Base-by-base conservation (phyloP, 1,140 invertebrate species). In the Zaprionus inermis region DNA sequence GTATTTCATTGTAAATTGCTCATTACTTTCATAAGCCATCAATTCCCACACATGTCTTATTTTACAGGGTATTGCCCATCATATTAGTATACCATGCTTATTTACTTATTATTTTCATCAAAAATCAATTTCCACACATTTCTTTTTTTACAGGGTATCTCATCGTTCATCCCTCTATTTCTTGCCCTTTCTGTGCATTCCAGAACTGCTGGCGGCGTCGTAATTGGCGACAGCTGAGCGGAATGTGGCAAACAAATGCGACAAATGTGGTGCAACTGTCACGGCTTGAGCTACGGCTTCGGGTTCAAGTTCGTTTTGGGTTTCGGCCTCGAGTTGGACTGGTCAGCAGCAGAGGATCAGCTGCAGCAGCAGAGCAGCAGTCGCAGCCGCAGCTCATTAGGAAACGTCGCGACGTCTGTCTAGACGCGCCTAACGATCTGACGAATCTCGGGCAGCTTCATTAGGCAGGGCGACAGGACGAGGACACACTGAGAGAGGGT, bases 221-320 rank as follows among this genome's bases (percentile, higher is more conserved):
- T 88, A 83, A 88, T 88, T 83, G 79, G 46, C 59, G 65, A 78
- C 79, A 83, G 83, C 76, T 86, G 83, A 67, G 58, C 22, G 28
- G 49, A 28, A 28, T 38, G 9, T 68, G 55, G 38, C 38, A 44
- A 16, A 44, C 38, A 44, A 46, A 18, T 34, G 38, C 28, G 36
- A 30, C 46, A 56, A 30, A 67, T 55, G 63, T 72, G 63, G n/a
- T 68, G 64, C 56, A 51, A 66, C 46, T 67, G 36, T 30, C 44
- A 2, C 36, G 2, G 36, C 36, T 38, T 5, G 51, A 11, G 46
- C 67, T 63, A 56, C 34, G 38, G 38, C 38, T 41, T 41, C 14
- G 7, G n/a, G 24, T 28, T 28, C 24, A 28, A 28, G 24, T 28
- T 28, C n/a, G n/a, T n/a, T n/a, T 38, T 14, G 1, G 12, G 14